Evolutionary conservation across 92 coral and sea anemone species (phyloP).

Genomic region (Palythoa grandiflora): DNA sequence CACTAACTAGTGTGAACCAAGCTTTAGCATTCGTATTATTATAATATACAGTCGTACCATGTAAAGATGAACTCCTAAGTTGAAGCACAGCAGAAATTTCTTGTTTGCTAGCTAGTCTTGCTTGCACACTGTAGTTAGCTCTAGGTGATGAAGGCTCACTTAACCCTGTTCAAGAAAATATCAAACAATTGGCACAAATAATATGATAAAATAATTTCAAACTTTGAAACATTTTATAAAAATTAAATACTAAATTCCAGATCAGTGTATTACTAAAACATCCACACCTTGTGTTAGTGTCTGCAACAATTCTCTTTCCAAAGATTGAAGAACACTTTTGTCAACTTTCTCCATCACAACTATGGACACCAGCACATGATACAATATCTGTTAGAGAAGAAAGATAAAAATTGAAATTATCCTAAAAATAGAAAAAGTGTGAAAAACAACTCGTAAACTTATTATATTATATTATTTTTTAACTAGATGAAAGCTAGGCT

Average conservation of each 20-base stretch:
- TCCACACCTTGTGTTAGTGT: constrained; percentile 34
- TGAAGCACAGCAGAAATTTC: constrained; percentile 14
- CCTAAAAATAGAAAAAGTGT: neutral
- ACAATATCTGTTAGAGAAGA: constrained; percentile 5
- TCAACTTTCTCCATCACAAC: constrained; percentile 35
- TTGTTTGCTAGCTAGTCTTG: constrained; percentile 6
- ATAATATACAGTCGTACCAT: neutral
- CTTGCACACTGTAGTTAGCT: constrained; percentile 20
- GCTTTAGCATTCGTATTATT: too few species aligned
- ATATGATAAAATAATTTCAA: neutral
- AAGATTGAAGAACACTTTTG: constrained; percentile 11
- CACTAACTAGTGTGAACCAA: too few species aligned
- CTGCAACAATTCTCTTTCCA: constrained; percentile 4
- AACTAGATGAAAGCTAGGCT: too few species aligned
- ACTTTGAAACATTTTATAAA: too few species aligned
- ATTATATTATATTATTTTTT: too few species aligned
- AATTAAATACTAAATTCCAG: too few species aligned
- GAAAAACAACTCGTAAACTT: too few species aligned
- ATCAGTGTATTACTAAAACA: neutral
- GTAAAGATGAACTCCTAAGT: constrained; percentile 11
- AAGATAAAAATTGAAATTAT: neutral
- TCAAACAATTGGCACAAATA: neutral
- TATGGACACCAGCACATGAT: constrained; percentile 23
- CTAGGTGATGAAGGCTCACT: neutral
- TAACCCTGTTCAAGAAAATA: constrained; percentile 12